Evolutionary conservation across 1,140 invertebrate species (phyloP), one percentile per base, ranked within the genome.

Genomic region (Drosophila obscura): DNA sequence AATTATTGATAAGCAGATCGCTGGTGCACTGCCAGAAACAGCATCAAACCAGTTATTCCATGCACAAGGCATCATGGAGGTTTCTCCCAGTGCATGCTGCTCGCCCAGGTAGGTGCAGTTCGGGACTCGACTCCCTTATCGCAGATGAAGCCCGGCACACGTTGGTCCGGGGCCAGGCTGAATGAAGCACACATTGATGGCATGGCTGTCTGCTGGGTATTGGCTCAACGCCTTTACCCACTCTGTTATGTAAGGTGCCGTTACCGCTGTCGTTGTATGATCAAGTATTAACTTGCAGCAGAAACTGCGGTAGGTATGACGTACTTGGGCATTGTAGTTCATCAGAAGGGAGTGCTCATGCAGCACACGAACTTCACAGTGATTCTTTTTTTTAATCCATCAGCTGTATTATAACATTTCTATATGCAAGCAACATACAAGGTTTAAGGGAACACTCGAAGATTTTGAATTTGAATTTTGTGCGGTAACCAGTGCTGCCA

Each of bases 1-100:
- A 88, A 88, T 88, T 88, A 88, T 88, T 88, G 83, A 88, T 88
- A 88, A 88, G 84, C 76, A 83, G 84, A 88, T 88, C 80, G 75
- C 45, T 55, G 15, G 8, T 69, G 73, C 83, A 88, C 79, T 88
- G 84, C 15, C 39, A 77, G 65, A 68, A 88, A 88, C 55, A 58
- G 45, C 69, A 8, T 15, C 31, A n/a, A 52, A 60, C 45, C 43
- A n/a, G 19, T 62, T 56, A 24, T 43, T 58, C 35, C 46, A 8
- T 6, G 5, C 43, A 39, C 52, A 1, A 1, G 19, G 19, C 4
- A 11, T 7, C 9, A 0, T 9, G 4, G 41, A 16, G 28, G 55
- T 88, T 88, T 88, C 46, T 67, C 46, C n/a, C 72, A 83, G 83
- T 88, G 84, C 59, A 78, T n/a, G 49, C 43, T 31, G 52, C 44